Conservation (phyloP, 2,113 vertebrate species). For the Sebastes schlegelii region DNA sequence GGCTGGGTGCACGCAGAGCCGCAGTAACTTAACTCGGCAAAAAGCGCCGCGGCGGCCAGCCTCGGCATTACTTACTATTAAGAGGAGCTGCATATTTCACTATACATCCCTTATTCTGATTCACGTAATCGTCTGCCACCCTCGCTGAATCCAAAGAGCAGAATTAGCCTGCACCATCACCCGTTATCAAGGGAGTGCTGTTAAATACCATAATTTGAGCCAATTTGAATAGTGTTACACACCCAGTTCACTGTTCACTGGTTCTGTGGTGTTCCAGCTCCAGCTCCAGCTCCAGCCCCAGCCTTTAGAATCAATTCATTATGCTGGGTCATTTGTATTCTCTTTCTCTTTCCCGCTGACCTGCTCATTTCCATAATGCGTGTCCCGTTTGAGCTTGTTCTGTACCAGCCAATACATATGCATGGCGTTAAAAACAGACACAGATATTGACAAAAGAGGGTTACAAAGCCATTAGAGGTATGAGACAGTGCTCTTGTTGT, state of each 20-base stretch:
- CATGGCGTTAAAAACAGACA: slow-evolving; percentile 47
- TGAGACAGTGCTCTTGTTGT: slow-evolving; percentile 44
- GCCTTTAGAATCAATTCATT: slow-evolving; percentile 64
- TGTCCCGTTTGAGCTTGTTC: slow-evolving; percentile 49
- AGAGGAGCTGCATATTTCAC: slow-evolving; percentile 27
- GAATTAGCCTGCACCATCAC: slow-evolving; percentile 65
- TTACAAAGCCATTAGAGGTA: slow-evolving; percentile 33
- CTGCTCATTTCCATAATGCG: slow-evolving; percentile 71
- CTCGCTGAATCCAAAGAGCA: slow-evolving; percentile 46
- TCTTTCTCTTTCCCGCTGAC: slow-evolving; percentile 52
- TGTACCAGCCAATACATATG: slow-evolving; percentile 45
- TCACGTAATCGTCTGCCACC: slow-evolving; percentile 36
- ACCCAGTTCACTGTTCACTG: slow-evolving; percentile 60
- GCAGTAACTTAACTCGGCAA: slow-evolving; percentile 13
- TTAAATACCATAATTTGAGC: slow-evolving; percentile 73
- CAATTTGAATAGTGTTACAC: slow-evolving; percentile 67
- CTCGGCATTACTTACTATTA: slow-evolving; percentile 12
- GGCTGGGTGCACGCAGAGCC: slow-evolving; percentile 8
- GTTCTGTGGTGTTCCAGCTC: slow-evolving; percentile 38
- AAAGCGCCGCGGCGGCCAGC: background rate
- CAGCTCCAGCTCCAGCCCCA: slow-evolving; percentile 45
- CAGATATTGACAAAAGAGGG: slow-evolving; percentile 48
- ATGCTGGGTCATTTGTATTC: slow-evolving; percentile 73
- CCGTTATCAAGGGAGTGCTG: slow-evolving; percentile 69
- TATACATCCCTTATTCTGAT: slow-evolving; percentile 45